These are phyloP conservation scores for Notothenia rossii DNA, from an alignment of 2,113 vertebrate genomes.

Conservation along the genomic window DNA sequence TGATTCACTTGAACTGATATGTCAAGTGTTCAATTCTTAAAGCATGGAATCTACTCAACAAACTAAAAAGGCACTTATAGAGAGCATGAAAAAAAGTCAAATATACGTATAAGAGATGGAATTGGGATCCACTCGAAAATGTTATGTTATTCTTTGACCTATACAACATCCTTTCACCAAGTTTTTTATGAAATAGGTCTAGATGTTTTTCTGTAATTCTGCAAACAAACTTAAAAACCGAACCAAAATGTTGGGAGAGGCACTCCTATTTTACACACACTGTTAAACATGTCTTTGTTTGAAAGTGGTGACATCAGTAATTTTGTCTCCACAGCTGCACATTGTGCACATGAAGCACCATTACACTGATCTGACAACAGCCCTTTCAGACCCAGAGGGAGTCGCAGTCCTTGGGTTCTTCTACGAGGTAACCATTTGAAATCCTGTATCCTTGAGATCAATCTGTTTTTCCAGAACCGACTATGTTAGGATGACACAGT, in stretches of 20 bases:
- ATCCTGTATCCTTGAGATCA: background rate
- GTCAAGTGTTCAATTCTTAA: background rate
- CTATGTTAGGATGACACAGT: background rate
- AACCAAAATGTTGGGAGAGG: too few relatives aligned
- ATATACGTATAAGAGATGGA: too few relatives aligned
- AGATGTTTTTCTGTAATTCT: too few relatives aligned
- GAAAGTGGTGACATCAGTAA: background rate
- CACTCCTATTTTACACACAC: too few relatives aligned
- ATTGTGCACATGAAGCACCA: constrained; percentile 89
- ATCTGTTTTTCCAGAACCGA: background rate
- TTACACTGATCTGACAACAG: constrained; percentile 32
- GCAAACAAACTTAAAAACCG: too few relatives aligned
- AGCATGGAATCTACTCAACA: background rate
- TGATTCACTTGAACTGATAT: background rate
- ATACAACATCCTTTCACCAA: too few relatives aligned
- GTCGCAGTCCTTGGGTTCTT: constrained; percentile 92
- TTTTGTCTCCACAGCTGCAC: constrained; percentile 85
- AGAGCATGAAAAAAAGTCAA: too few relatives aligned
- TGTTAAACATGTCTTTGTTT: background rate
- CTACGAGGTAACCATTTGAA: constrained; percentile 83
- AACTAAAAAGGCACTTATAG: too few relatives aligned
- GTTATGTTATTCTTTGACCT: too few relatives aligned
- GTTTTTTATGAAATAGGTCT: too few relatives aligned
- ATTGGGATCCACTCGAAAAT: too few relatives aligned
- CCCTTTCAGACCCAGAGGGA: constrained; percentile 68